phyloP scores from a whole-genome alignment of 2,797 vertebrate genomes.

The Hipposideros larvatus region DNA sequence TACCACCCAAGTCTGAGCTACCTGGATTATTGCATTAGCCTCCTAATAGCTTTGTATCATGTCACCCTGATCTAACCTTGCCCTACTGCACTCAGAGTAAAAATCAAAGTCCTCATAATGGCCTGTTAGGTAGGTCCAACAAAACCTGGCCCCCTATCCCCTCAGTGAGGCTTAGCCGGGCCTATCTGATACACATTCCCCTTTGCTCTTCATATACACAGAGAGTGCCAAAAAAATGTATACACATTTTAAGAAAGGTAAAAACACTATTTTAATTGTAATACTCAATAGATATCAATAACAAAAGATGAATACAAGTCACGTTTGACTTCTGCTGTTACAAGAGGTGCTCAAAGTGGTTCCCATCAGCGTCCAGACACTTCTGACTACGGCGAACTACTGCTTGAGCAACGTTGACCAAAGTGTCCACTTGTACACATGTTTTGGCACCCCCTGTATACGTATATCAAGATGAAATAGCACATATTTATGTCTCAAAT shows the following conservation, averaged over 20 bases:
- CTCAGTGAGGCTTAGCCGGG: neutral
- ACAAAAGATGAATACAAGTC: too few species aligned
- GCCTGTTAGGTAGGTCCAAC: neutral
- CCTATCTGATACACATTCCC: neutral
- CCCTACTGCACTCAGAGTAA: neutral
- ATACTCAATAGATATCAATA: too few species aligned
- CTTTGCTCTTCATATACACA: neutral
- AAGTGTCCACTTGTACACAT: too few species aligned
- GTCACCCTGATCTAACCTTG: neutral
- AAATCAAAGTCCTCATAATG: neutral
- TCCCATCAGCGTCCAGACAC: too few species aligned
- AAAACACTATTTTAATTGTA: too few species aligned
- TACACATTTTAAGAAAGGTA: too few species aligned
- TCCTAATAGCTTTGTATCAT: neutral
- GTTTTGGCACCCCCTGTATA: too few species aligned
- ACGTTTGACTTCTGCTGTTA: too few species aligned
- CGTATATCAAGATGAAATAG: neutral
- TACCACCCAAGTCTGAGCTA: neutral
- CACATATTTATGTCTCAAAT: neutral
- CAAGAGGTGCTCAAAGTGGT: too few species aligned
- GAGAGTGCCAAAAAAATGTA: too few species aligned
- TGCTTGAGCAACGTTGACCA: too few species aligned
- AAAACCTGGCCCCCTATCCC: neutral
- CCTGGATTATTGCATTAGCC: neutral
- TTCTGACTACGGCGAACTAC: too few species aligned